phyloP scores from a whole-genome alignment of 2,797 vertebrate genomes.

The Sus cebifrons region DNA sequence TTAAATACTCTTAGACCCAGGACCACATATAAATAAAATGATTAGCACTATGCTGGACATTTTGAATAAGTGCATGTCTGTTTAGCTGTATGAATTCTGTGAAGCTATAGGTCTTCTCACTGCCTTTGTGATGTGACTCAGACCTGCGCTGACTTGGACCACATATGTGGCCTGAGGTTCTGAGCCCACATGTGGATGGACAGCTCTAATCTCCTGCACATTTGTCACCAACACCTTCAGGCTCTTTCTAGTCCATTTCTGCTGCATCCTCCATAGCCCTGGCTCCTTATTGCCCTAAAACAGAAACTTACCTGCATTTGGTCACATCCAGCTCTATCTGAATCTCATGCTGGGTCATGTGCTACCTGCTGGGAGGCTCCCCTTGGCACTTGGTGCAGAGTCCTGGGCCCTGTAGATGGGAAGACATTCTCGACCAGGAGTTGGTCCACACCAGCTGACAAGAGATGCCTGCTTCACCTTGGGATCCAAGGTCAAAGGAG shows the following conservation, averaged over 20 bases:
- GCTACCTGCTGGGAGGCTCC: accelerated
- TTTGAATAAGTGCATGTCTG: accelerated
- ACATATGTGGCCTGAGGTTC: accelerated
- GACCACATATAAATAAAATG: accelerated
- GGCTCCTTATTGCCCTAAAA: accelerated
- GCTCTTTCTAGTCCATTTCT: not conserved
- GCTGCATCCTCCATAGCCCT: accelerated
- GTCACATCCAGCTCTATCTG: no score
- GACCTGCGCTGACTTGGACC: accelerated
- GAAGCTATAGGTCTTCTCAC: not conserved
- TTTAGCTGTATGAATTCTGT: accelerated
- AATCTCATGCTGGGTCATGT: not conserved
- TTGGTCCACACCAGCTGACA: accelerated
- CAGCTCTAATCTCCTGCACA: accelerated
- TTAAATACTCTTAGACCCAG: not conserved
- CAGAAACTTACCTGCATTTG: accelerated
- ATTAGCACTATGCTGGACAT: not conserved
- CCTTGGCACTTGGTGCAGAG: accelerated
- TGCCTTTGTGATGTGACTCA: accelerated
- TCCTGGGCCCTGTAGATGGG: not conserved
- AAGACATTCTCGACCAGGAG: accelerated
- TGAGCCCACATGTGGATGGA: accelerated
- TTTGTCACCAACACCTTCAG: accelerated
- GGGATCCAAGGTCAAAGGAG: not conserved
- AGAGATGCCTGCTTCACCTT: not conserved